These are phyloP conservation scores for Regulus satrapa DNA, from an alignment of 2,113 vertebrate species.

Conservation along the genomic window DNA sequence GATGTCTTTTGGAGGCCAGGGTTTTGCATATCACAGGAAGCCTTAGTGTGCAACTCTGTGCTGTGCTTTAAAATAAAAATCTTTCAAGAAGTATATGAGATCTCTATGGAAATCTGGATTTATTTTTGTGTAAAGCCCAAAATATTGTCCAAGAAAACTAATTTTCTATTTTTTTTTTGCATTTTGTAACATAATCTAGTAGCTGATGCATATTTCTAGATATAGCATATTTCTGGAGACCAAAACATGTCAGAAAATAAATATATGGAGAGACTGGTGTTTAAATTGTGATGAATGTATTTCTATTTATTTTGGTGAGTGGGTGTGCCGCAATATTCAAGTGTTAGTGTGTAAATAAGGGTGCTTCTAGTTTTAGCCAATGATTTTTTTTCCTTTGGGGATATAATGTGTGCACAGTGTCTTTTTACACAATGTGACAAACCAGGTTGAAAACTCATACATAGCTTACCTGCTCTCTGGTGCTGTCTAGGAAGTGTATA, in stretches of 20 bases:
- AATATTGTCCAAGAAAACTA: conserved; percentile 70
- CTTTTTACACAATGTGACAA: conserved; percentile 72
- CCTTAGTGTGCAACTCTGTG: conserved; percentile 69
- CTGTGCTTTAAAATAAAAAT: conserved; percentile 66
- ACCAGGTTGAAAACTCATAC: conserved; percentile 60
- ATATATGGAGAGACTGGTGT: conserved; percentile 74
- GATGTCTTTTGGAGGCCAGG: conserved; percentile 66
- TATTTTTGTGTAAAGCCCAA: conserved; percentile 76
- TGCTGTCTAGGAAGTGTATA: conserved; percentile 70
- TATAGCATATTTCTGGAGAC: conserved; percentile 71
- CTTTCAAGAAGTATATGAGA: conserved; percentile 56
- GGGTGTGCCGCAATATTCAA: conserved; percentile 70
- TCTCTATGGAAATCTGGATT: conserved; percentile 68
- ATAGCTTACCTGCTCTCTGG: conserved; percentile 67
- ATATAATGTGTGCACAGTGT: conserved; percentile 63
- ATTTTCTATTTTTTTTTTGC: conserved; percentile 63
- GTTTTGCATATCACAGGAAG: conserved; percentile 70
- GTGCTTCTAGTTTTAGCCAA: conserved; percentile 53
- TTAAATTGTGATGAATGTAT: conserved; percentile 74
- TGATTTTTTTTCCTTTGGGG: conserved; percentile 36
- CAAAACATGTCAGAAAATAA: conserved; percentile 78
- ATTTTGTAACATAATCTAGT: conserved; percentile 73
- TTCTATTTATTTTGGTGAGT: conserved; percentile 78
- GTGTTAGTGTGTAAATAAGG: conserved; percentile 66
- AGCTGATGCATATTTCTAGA: conserved; percentile 73